Percentiles rank a stretch among this genome's conserved stretches.
phyloP scores from a whole-genome alignment of 2,113 vertebrate species.

The Isichthys henryi region DNA sequence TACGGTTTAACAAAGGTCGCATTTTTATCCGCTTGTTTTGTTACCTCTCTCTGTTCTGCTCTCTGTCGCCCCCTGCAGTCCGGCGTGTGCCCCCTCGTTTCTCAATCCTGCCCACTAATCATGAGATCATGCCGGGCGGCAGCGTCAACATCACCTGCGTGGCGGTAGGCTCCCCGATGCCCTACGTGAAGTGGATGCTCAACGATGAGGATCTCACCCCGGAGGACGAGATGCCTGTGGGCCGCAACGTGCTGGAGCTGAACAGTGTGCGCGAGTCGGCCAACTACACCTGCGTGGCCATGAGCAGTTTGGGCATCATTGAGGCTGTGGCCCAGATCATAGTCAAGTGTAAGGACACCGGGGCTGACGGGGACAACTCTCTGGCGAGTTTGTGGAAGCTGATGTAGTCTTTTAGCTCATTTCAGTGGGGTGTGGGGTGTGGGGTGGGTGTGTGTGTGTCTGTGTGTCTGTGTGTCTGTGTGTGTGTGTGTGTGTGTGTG shows the following conservation, averaged over 20 bases:
- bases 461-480: background rate
- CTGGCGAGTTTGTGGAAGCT: background rate
- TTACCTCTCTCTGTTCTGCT: slow-evolving; percentile 57
- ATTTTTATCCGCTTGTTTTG: slow-evolving; percentile 37
- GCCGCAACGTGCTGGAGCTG: slow-evolving; percentile 90
- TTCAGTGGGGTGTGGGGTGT: background rate
- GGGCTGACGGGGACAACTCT: background rate
- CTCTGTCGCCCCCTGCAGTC: slow-evolving; percentile 66
- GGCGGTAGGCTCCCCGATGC: slow-evolving; percentile 95
- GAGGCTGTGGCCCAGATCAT: slow-evolving; percentile 91
- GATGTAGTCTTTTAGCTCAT: background rate
- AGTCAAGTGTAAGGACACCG: slow-evolving; percentile 83
- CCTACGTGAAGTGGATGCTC: slow-evolving; percentile 98
- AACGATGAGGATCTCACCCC: slow-evolving; percentile 87
- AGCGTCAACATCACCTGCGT: slow-evolving; percentile 98
- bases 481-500: background rate
- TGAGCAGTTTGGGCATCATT: slow-evolving; percentile 95
- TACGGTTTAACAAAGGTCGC: background rate
- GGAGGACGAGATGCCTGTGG: slow-evolving; percentile 94
- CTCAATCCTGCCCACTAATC: slow-evolving; percentile 88
- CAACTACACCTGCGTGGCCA: slow-evolving; percentile 97
- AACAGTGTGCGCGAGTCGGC: slow-evolving; percentile 90
- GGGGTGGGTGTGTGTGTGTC: background rate
- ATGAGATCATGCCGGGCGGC: slow-evolving; percentile 96
- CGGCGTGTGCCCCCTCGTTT: slow-evolving; percentile 93